Evolutionary conservation across 1,140 invertebrate species (phyloP).

Genomic region (Tetramorium simillimum): DNA sequence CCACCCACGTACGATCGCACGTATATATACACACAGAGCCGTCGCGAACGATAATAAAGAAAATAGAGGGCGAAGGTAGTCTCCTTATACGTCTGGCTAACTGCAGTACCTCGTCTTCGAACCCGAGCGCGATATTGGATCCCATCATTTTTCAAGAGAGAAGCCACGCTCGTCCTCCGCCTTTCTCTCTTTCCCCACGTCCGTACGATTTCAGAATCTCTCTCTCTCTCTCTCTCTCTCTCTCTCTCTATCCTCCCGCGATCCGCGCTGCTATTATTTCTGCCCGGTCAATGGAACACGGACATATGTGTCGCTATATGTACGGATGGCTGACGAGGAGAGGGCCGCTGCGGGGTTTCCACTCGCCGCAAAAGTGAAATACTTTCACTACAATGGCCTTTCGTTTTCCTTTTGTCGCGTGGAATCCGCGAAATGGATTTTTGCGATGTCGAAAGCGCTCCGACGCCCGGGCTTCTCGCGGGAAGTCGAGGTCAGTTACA

Average conservation of each 20-base stretch:
- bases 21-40: slow-evolving; percentile 1
- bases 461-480: neutral
- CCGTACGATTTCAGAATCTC: slow-evolving; percentile 30
- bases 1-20: slow-evolving; percentile 22
- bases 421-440: slow-evolving; percentile 54
- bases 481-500: slow-evolving; percentile 21
- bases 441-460: slow-evolving; percentile 20
- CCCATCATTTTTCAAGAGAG: slow-evolving; percentile 71
- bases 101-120: slow-evolving; percentile 60
- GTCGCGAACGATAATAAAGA: slow-evolving; percentile 71
- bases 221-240: slow-evolving; percentile 1
- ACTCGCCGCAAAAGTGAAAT: slow-evolving; percentile 55
- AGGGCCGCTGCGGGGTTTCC: slow-evolving; percentile 18
- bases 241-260: slow-evolving; percentile 15
- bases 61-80: slow-evolving; percentile 67
- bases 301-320: slow-evolving; percentile 60
- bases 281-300: slow-evolving; percentile 65
- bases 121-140: slow-evolving; percentile 70
- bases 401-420: slow-evolving; percentile 38
- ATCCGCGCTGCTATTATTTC: slow-evolving; percentile 58
- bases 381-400: slow-evolving; percentile 58
- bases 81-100: slow-evolving; percentile 66
- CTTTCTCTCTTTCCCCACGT: slow-evolving; percentile 5
- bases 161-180: slow-evolving; percentile 33
- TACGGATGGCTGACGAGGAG: slow-evolving; percentile 37